These are phyloP conservation scores for Chymomyza amoena DNA, from an alignment of 2,888 invertebrate genomes.

Conservation along the genomic window DNA sequence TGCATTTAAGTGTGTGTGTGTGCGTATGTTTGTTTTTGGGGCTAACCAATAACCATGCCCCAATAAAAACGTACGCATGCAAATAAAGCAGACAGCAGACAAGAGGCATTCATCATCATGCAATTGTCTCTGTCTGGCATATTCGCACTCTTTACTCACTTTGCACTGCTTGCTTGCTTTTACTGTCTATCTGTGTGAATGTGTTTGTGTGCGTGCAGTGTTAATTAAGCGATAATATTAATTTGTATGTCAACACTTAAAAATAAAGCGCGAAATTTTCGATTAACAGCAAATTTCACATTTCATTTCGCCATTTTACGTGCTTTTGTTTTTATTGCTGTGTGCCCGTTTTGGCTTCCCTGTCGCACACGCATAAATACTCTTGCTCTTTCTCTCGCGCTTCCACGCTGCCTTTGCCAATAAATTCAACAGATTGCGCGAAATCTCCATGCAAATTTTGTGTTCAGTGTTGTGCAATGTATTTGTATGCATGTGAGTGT, in stretches of 20 bases:
- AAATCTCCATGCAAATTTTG: conserved; percentile 52
- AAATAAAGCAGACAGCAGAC: not conserved
- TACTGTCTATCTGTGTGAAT: conserved; percentile 29
- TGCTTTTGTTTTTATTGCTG: conserved; percentile 41
- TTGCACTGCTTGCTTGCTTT: conserved; percentile 22
- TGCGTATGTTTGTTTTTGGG: not conserved
- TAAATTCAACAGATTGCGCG: conserved; percentile 70
- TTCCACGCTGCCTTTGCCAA: conserved; percentile 32
- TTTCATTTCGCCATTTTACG: conserved; percentile 53
- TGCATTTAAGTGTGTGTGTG: not conserved
- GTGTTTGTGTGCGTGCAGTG: conserved; percentile 27
- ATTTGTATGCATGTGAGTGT: not conserved
- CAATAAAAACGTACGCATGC: conserved; percentile 6
- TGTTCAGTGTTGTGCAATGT: no score
- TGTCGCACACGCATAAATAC: not conserved
- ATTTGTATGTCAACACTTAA: conserved; percentile 78
- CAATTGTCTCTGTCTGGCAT: conserved; percentile 21
- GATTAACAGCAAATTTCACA: conserved; percentile 67
- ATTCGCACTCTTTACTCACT: not conserved
- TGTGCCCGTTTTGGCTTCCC: conserved; percentile 7
- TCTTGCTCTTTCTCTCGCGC: not conserved
- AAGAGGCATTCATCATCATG: conserved; percentile 27
- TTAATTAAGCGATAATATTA: conserved; percentile 79
- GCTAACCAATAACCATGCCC: conserved; percentile 1
- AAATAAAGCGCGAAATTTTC: conserved; percentile 64